Percentiles rank a stretch among this genome's conserved stretches.
These are phyloP conservation scores for Phylloscopus trochiloides DNA, from an alignment of 2,113 vertebrate genomes.

Conservation along the genomic window DNA sequence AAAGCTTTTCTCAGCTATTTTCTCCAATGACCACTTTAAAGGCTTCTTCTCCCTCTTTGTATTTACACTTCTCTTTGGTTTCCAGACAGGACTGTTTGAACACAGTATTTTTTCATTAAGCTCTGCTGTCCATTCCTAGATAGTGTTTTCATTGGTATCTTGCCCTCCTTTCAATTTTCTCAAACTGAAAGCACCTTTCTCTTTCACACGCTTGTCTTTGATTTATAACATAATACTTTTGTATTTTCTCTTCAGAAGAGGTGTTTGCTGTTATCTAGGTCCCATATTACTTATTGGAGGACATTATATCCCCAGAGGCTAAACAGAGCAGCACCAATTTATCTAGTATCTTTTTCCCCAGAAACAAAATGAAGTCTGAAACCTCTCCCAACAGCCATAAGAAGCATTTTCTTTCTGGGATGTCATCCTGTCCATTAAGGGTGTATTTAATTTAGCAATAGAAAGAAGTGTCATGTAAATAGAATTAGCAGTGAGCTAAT, in stretches of 20 bases:
- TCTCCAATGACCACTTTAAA: not conserved
- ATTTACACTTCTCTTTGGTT: slow-evolving; percentile 16
- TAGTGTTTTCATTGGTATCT: not conserved
- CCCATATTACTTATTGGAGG: not conserved
- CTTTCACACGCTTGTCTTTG: not conserved
- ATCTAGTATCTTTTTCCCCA: not conserved
- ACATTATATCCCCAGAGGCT: not conserved
- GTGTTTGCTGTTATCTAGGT: not conserved
- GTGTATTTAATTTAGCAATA: not conserved
- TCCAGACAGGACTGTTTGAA: not conserved
- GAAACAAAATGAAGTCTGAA: not conserved
- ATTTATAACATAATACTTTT: slow-evolving; percentile 11
- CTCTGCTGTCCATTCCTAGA: not conserved
- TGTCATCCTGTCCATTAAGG: not conserved
- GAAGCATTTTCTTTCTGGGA: not conserved
- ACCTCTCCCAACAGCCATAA: not conserved
- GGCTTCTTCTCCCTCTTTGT: not conserved
- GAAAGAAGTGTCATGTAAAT: not conserved
- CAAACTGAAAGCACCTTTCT: not conserved
- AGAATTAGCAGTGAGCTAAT: not conserved
- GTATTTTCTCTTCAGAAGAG: not conserved
- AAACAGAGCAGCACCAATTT: not conserved
- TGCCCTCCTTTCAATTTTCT: slow-evolving; percentile 4
- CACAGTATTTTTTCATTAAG: slow-evolving; percentile 18
- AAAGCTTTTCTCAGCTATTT: not conserved